A percentile compares a stretch with the other conserved stretches of the same genome.
Conservation (phyloP, 2,113 vertebrate species). For the Euleptes europaea region DNA sequence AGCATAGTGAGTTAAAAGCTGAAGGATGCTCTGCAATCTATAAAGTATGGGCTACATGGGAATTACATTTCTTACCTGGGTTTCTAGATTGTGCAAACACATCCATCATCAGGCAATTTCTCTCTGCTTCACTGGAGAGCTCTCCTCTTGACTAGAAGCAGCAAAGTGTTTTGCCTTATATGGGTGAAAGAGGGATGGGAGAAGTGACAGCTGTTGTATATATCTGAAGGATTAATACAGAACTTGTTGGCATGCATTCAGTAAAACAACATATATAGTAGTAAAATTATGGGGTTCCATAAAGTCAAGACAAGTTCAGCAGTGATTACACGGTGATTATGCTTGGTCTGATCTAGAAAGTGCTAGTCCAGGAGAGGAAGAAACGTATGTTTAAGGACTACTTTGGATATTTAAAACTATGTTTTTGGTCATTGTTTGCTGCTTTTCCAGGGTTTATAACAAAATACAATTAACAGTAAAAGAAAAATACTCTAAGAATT, state of each 20-base stretch:
- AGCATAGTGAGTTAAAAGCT: not conserved
- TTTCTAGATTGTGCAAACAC: constrained; percentile 6
- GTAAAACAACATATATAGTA: not conserved
- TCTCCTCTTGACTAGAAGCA: not conserved
- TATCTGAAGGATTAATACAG: not conserved
- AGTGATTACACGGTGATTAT: not conserved
- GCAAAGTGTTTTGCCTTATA: constrained; percentile 8
- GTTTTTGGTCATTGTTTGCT: too few species aligned
- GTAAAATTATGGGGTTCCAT: not conserved
- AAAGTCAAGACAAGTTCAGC: not conserved
- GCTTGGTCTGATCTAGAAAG: not conserved
- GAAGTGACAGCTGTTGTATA: not conserved
- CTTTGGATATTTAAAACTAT: too few species aligned
- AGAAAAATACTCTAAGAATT: too few species aligned
- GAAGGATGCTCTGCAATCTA: not conserved
- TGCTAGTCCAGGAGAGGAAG: not conserved
- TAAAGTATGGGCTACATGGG: constrained; percentile 2
- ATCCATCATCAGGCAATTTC: constrained; percentile 23
- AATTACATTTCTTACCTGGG: constrained; percentile 15
- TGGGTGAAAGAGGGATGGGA: not conserved
- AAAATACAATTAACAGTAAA: too few species aligned
- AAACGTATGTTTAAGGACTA: not conserved
- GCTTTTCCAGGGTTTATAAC: too few species aligned
- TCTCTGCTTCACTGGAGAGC: constrained; percentile 5
- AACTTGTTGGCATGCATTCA: not conserved